Percentiles rank a stretch among this genome's conserved stretches.
These are phyloP conservation scores for Epinephelus fuscoguttatus DNA, from an alignment of 2,113 vertebrate genomes.

Conservation along the genomic window DNA sequence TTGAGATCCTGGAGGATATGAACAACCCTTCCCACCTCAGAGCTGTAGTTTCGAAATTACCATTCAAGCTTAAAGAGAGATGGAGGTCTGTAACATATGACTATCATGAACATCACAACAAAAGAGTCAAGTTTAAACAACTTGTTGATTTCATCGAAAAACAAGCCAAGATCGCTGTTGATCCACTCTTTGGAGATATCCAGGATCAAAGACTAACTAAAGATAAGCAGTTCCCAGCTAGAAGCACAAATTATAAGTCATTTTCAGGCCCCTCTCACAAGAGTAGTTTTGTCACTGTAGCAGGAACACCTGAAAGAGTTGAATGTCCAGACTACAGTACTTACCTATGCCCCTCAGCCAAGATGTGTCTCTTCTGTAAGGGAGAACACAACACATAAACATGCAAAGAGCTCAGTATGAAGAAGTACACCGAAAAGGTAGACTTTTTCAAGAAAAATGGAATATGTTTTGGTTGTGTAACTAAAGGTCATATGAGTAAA, in stretches of 20 bases:
- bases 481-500: background rate
- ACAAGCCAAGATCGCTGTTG: background rate
- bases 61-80: background rate
- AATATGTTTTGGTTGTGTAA: conserved; percentile 1
- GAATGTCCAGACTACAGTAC: no score
- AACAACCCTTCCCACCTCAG: background rate
- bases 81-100: background rate
- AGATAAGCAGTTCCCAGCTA: background rate
- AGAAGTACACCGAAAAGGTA: background rate
- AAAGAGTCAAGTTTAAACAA: background rate
- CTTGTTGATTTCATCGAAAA: background rate
- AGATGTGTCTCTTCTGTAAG: no score
- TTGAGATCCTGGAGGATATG: background rate
- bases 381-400: background rate
- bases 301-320: no score
- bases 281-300: no score
- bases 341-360: no score
- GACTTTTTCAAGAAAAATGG: background rate
- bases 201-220: no score
- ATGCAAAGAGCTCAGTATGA: no score
- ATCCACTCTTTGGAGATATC: background rate
- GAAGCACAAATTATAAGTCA: no score
- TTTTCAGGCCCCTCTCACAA: no score
- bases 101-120: background rate
- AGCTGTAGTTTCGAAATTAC: conserved; percentile 19